phyloP scores from a whole-genome alignment of 1,140 invertebrate species.

The Copidosoma floridanum region DNA sequence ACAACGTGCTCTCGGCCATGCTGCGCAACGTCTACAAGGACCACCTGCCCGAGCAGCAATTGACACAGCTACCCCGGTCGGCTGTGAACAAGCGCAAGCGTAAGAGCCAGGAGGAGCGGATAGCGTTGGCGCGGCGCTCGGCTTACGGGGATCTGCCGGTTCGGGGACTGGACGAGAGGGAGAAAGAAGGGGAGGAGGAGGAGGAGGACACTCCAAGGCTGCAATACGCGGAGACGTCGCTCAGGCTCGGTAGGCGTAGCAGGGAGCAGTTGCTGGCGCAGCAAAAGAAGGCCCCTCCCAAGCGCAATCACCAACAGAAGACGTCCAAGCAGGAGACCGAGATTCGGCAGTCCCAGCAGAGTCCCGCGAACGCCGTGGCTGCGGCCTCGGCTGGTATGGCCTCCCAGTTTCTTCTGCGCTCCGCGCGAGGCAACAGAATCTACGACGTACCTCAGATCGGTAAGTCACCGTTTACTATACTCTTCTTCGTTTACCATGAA shows the following conservation, averaged over 20 bases:
- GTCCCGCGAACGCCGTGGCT: slow-evolving; percentile 2
- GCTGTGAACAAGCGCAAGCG: too few species aligned
- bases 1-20: slow-evolving; percentile 30
- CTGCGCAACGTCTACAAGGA: slow-evolving; percentile 26
- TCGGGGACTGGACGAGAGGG: background rate
- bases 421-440: slow-evolving; percentile 62
- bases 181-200: background rate
- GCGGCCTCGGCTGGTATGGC: slow-evolving; percentile 49
- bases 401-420: slow-evolving; percentile 63
- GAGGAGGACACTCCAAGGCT: background rate
- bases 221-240: too few species aligned
- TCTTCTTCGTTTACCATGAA: too few species aligned
- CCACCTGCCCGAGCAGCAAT: slow-evolving; percentile 25
- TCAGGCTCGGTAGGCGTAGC: background rate
- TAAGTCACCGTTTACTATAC: slow-evolving; percentile 56
- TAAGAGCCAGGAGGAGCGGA: too few species aligned
- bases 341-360: slow-evolving; percentile 3
- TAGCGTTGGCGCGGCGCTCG: too few species aligned
- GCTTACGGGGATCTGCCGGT: too few species aligned
- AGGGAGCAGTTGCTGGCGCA: background rate
- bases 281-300: too few species aligned
- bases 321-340: background rate
- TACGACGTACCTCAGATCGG: slow-evolving; percentile 71
- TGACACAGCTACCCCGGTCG: background rate
- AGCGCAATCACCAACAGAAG: too few species aligned